Evolutionary conservation across 2,888 invertebrate genomes (phyloP), one percentile per base, ranked within the genome.

Genomic region (Dione juno): DNA sequence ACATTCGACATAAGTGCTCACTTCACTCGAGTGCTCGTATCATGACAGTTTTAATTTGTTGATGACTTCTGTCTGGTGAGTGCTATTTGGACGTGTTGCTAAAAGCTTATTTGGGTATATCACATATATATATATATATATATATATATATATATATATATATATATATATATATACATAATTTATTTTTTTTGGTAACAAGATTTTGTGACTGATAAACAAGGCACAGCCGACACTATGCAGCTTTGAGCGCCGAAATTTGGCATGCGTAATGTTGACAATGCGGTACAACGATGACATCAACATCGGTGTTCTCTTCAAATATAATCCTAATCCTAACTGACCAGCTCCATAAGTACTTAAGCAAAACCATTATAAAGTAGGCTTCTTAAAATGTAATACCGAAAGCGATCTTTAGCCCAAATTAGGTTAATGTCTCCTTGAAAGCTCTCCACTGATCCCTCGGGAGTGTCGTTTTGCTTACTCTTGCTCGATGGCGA

Each of bases 351-450:
- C n/a, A 40, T 19, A 13, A 50, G 11, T 14, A 43, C 35, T 14
- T 10, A 57, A 41, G 14, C 11, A 43, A 48, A 69, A 64, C 14
- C 54, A 54, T 69, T 61, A 61, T 28, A 37, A 41, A 69, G 48
- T 37, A 40, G 37, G 28, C 63, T 54, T 64, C 48, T 64, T 48
- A 64, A 64, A 69, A 54, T 21, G 48, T 54, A 64, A 72, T 64
- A 45, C 63, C 61, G 67, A 70, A 65, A 57, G 71, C 66, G 43
- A 66, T 72, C 67, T 74, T 73, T 73, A 74, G 66, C 50, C 53
- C 63, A 72, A 75, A 75, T 77, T 77, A 74, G 76, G 74, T 72
- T 77, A 74, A 71, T 72, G 73, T 68, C 69, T 71, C 54, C 69
- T 70, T 65, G 67, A 74, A 75, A 76, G 76, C 75, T 61, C 73